Evolutionary conservation across 2,797 vertebrate genomes (phyloP).

Genomic region (Eremophila alpestris): DNA sequence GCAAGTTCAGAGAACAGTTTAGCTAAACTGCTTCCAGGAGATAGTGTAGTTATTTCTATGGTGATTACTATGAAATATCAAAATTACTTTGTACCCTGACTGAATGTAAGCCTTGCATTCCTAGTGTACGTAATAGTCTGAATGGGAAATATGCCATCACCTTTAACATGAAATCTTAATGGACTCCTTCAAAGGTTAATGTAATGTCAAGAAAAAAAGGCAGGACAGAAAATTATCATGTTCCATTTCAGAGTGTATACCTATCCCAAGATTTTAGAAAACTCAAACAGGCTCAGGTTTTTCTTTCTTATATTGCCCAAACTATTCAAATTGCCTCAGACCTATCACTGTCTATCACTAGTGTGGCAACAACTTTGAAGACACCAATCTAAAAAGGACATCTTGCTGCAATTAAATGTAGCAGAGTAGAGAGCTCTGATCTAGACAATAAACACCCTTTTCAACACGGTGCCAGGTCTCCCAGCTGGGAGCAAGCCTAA

Average conservation of each 20-base stretch:
- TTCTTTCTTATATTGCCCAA: not conserved
- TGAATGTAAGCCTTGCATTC: not conserved
- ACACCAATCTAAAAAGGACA: not conserved
- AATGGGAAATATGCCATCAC: not conserved
- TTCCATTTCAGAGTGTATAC: not conserved
- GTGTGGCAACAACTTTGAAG: constrained; percentile 1
- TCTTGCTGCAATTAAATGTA: constrained; percentile 24
- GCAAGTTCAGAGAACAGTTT: not conserved
- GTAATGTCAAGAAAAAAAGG: not conserved
- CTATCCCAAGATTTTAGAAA: not conserved
- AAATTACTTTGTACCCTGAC: not conserved
- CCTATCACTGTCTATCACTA: not conserved
- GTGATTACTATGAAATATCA: not conserved
- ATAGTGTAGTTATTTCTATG: not conserved
- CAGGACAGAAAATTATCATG: not conserved
- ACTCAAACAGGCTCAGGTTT: not conserved
- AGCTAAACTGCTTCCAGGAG: not conserved
- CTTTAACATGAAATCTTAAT: not conserved
- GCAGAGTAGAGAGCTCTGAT: not conserved
- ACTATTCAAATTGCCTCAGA: not conserved
- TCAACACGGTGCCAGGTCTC: not conserved
- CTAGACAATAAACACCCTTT: constrained; percentile 22
- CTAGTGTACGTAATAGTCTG: not conserved
- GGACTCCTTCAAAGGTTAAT: not conserved
- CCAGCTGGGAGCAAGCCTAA: not conserved